These are phyloP conservation scores for Ryuthela nishihirai DNA, from an alignment of 2,888 invertebrate species.

Conservation along the genomic window DNA sequence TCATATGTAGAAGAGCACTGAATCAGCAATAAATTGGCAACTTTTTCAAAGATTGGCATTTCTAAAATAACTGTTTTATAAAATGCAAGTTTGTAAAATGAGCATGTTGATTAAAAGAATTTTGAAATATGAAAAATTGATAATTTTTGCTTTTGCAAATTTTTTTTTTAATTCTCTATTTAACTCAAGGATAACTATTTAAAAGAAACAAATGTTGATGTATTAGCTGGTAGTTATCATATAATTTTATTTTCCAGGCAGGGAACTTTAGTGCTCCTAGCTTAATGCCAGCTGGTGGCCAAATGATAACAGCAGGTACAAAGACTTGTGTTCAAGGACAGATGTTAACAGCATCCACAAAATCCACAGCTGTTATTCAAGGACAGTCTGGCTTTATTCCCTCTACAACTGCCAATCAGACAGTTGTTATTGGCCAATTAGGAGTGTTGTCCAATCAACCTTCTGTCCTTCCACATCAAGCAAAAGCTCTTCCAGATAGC, in stretches of 20 bases:
- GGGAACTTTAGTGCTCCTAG: slow-evolving; percentile 26
- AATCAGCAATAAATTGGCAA: too few species aligned
- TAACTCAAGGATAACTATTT: too few species aligned
- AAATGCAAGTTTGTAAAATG: too few species aligned
- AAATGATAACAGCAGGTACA: slow-evolving; percentile 71
- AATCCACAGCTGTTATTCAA: slow-evolving; percentile 61
- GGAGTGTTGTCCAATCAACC: slow-evolving; percentile 61
- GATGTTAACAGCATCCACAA: slow-evolving; percentile 70
- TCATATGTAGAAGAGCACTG: too few species aligned
- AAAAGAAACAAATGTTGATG: too few species aligned
- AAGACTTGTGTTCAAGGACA: slow-evolving; percentile 79
- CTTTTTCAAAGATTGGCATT: too few species aligned
- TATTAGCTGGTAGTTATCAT: too few species aligned
- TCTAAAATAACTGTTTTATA: too few species aligned
- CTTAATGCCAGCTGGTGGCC: slow-evolving; percentile 39
- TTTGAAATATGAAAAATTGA: too few species aligned
- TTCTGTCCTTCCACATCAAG: slow-evolving; percentile 59
- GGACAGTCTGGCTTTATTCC: slow-evolving; percentile 64
- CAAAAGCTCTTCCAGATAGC: slow-evolving; percentile 39
- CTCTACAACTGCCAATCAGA: slow-evolving; percentile 46
- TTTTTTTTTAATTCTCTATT: too few species aligned
- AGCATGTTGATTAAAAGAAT: too few species aligned
- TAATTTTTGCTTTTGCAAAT: too few species aligned
- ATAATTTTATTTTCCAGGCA: slow-evolving; percentile 16
- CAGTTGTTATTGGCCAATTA: slow-evolving; percentile 54